These are phyloP conservation scores for Heliconius erato DNA, from an alignment of 2,888 invertebrate species.

Conservation along the genomic window DNA sequence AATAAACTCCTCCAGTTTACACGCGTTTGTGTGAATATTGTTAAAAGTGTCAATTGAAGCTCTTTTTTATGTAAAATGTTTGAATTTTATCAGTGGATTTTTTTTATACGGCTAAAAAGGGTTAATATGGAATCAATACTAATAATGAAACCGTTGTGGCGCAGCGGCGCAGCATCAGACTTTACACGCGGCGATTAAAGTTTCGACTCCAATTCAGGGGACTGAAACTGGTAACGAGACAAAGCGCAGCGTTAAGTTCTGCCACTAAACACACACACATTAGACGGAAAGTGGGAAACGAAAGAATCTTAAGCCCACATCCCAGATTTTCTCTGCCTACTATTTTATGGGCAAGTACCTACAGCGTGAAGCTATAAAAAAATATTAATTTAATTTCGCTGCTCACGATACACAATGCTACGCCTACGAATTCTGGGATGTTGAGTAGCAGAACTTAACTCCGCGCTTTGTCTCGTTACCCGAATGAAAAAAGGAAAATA, in stretches of 20 bases:
- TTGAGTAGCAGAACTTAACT: neutral
- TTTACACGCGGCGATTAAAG: no score
- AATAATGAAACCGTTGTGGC: no score
- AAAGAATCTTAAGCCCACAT: no score
- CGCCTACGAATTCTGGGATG: neutral
- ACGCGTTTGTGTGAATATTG: slow-evolving; percentile 10
- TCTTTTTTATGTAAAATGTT: neutral
- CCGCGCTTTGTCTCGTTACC: neutral
- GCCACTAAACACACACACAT: neutral
- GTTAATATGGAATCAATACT: neutral
- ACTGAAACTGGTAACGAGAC: neutral
- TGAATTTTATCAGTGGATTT: neutral
- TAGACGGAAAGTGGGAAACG: no score
- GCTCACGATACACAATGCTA: no score
- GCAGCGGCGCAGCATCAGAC: no score
- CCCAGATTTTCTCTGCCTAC: no score
- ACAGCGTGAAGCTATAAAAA: no score
- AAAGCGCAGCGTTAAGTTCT: neutral
- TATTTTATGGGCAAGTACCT: no score
- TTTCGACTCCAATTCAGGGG: neutral
- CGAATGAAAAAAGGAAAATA: no score
- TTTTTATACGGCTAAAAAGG: neutral
- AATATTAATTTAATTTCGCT: no score
- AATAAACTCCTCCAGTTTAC: slow-evolving; percentile 2
- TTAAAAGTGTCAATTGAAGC: slow-evolving; percentile 4